Conservation (phyloP, 1,140 invertebrate species). For the Drosophila burlai region DNA sequence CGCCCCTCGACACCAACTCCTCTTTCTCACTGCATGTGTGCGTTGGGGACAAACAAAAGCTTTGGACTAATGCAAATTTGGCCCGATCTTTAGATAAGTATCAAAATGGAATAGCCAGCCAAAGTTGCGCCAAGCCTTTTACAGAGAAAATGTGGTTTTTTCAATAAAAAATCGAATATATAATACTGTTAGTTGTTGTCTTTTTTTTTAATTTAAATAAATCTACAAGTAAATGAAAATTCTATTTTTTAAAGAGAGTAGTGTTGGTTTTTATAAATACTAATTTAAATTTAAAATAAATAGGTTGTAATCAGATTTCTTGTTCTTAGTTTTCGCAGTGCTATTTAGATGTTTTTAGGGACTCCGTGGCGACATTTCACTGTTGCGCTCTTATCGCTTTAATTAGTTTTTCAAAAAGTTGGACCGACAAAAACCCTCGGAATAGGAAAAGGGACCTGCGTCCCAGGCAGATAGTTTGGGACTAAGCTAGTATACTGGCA, state of each 20-base stretch:
- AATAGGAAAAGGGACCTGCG: neutral
- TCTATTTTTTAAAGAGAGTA: no score
- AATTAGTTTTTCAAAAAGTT: conserved; percentile 78
- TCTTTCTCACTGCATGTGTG: conserved; percentile 13
- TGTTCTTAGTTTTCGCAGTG: conserved; percentile 1
- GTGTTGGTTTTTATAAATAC: no score
- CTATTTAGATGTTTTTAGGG: conserved; percentile 22
- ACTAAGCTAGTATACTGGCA: conserved; percentile 25
- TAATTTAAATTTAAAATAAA: no score
- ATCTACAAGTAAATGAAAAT: no score
- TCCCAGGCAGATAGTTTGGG: conserved; percentile 6
- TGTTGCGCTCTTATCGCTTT: conserved; percentile 68
- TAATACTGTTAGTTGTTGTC: no score
- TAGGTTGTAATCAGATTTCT: no score
- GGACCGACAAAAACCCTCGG: conserved; percentile 29
- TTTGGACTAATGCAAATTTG: conserved; percentile 51
- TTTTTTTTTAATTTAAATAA: no score
- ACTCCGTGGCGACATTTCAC: conserved; percentile 44
- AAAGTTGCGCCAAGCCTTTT: conserved; percentile 14
- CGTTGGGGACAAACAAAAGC: conserved; percentile 28
- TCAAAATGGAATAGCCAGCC: conserved; percentile 41
- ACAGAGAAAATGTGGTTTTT: neutral
- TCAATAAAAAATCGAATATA: no score
- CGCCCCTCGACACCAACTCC: conserved; percentile 6
- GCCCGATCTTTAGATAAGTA: conserved; percentile 61